These are phyloP conservation scores for Thaumatotibia leucotreta DNA, from an alignment of 1,140 invertebrate genomes.

Conservation along the genomic window DNA sequence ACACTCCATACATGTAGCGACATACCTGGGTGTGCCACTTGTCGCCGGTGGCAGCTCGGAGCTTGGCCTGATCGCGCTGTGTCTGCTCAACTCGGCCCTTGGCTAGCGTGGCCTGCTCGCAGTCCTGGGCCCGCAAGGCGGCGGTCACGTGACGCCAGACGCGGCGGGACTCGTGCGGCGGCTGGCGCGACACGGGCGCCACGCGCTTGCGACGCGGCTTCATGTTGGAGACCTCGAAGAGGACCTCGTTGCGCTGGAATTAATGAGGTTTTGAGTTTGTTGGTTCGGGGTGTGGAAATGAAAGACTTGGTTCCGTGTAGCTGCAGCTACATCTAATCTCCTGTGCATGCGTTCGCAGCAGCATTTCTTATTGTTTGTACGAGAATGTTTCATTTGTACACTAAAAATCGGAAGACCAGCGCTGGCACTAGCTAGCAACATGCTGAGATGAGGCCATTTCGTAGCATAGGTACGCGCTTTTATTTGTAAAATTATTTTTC, in stretches of 20 bases:
- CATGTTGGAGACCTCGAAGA: slow-evolving; percentile 94
- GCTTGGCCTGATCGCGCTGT: slow-evolving; percentile 95
- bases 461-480: no score
- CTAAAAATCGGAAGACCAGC: no score
- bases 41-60: slow-evolving; percentile 81
- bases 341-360: no score
- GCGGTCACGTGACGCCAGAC: slow-evolving; percentile 98
- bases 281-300: no score
- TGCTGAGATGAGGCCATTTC: no score
- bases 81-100: slow-evolving; percentile 96
- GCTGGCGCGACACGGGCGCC: slow-evolving; percentile 88
- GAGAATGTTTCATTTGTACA: no score
- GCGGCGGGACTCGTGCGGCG: slow-evolving; percentile 90
- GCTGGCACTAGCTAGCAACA: no score
- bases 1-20: not conserved
- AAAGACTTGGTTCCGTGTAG: no score
- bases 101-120: slow-evolving; percentile 93
- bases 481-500: no score
- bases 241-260: slow-evolving; percentile 90
- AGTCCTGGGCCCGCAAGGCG: slow-evolving; percentile 85
- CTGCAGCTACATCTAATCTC: no score
- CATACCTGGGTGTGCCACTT: slow-evolving; percentile 80
- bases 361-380: no score
- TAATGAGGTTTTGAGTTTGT: no score
- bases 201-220: slow-evolving; percentile 93